phyloP scores from a whole-genome alignment of 2,113 vertebrate genomes.

The Notothenia coriiceps region DNA sequence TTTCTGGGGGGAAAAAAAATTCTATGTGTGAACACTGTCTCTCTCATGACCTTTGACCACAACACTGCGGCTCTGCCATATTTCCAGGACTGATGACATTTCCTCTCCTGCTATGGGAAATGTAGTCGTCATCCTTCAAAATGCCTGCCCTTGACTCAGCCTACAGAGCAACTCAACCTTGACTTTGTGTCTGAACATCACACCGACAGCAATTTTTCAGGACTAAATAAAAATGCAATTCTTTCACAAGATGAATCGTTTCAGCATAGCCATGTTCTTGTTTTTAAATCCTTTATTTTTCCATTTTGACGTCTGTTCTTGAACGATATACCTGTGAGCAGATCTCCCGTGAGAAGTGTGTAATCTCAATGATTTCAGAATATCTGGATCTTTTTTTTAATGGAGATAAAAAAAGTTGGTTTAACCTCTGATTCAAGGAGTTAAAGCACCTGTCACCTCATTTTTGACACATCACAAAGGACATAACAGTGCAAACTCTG shows the following conservation, averaged over 20 bases:
- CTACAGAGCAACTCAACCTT: slow-evolving; percentile 23
- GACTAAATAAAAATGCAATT: slow-evolving; percentile 11
- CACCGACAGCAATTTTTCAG: slow-evolving; percentile 6
- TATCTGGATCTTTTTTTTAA: no score
- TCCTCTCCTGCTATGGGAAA: slow-evolving; percentile 34
- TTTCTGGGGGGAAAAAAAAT: background rate
- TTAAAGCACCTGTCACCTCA: no score
- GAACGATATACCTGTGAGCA: no score
- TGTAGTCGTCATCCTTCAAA: slow-evolving; percentile 46
- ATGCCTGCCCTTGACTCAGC: slow-evolving; percentile 31
- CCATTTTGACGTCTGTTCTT: no score
- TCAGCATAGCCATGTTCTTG: background rate
- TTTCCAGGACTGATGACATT: slow-evolving; percentile 58
- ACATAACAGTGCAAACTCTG: no score
- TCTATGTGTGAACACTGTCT: slow-evolving; percentile 5
- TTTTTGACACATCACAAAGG: no score
- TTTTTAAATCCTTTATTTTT: background rate
- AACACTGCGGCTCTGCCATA: slow-evolving; percentile 31
- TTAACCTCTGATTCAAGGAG: no score
- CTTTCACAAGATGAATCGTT: background rate
- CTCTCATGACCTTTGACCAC: slow-evolving; percentile 38
- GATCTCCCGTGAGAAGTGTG: no score
- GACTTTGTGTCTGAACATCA: slow-evolving; percentile 22
- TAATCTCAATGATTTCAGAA: no score
- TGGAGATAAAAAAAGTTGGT: no score